These are phyloP conservation scores for Aramus guarauna DNA, from an alignment of 2,113 vertebrate genomes.

Conservation along the genomic window DNA sequence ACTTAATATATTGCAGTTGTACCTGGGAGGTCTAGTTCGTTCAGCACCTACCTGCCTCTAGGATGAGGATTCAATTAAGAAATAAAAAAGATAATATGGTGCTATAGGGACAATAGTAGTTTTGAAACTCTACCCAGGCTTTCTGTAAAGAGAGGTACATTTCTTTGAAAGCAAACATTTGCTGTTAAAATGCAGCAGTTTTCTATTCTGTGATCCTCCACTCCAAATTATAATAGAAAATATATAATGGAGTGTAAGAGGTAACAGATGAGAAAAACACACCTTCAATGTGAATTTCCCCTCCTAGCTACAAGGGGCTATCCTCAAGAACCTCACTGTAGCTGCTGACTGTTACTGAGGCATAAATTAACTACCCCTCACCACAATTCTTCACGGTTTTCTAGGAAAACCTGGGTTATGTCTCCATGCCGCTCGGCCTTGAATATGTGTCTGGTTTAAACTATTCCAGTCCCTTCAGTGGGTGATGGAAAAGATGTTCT, in stretches of 20 bases:
- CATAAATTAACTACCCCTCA: neutral
- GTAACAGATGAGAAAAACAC: neutral
- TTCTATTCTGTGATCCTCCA: neutral
- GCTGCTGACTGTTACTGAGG: neutral
- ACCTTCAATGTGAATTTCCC: neutral
- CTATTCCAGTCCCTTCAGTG: neutral
- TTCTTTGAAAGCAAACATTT: constrained; percentile 26
- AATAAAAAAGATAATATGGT: constrained; percentile 43
- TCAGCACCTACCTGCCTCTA: constrained; percentile 11
- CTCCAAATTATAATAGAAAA: constrained; percentile 37
- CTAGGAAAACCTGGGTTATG: neutral
- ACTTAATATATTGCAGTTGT: neutral
- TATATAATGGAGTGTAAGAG: constrained; percentile 11
- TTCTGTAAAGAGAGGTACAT: constrained; percentile 20
- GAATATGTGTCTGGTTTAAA: neutral
- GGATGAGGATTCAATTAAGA: constrained; percentile 43
- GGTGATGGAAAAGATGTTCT: neutral
- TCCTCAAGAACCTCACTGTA: neutral
- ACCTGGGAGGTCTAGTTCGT: constrained; percentile 3
- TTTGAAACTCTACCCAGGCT: constrained; percentile 8
- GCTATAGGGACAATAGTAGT: neutral
- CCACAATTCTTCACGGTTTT: neutral
- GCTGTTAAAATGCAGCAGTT: neutral
- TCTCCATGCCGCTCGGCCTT: neutral
- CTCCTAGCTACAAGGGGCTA: neutral